Base-by-base conservation (phyloP, 2,113 vertebrate species). In the Leptocoma aspasia region DNA sequence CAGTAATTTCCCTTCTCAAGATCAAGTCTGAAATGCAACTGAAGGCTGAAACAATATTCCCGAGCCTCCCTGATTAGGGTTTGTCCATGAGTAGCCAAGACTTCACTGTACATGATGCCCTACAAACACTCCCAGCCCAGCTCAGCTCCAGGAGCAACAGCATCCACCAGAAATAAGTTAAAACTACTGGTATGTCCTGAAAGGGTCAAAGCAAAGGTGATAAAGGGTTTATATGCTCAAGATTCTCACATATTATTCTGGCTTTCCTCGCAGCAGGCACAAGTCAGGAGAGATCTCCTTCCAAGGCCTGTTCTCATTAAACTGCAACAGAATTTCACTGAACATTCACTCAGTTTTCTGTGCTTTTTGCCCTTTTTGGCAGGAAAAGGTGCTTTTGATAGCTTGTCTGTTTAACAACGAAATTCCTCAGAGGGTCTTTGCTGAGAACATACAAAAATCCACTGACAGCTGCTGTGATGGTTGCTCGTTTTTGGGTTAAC, bases 361-460 rank as follows among this genome's bases (percentile, higher is more conserved):
- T 86, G 82, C 81, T 87, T 89, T 84, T 92, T 94, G 95, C 90
- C 93, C 92, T 95, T 86, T 92, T 83, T 78, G 95, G 95, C 92
- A 95, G 76, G 69, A 94, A 90, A 87, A 85, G 77, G 78, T 22
- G 3, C 91, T 95, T 95, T 64, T 79, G 90, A 94, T 96, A 88
- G 86, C 42, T 94, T 3, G 0, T 63, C 78, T 95, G 50, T 84
- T 95, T 94, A 96, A 94, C 90, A 91, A 93, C 54, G 78, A 90
- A 96, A 96, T 93, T 86, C 96, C 91, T 95, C 47, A 72, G 94
- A 95, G 94, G 78, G 85, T 90, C 92, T 88, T 94, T 90, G 64
- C 83, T 2, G 90, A 92, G 64, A 93, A 94, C 11, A 3, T 79
- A 89, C 64, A 86, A 85, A 96, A 94, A 89, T 75, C 49, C 64